These are phyloP conservation scores for Lacerta agilis DNA, from an alignment of 2,797 vertebrate species.

Conservation along the genomic window DNA sequence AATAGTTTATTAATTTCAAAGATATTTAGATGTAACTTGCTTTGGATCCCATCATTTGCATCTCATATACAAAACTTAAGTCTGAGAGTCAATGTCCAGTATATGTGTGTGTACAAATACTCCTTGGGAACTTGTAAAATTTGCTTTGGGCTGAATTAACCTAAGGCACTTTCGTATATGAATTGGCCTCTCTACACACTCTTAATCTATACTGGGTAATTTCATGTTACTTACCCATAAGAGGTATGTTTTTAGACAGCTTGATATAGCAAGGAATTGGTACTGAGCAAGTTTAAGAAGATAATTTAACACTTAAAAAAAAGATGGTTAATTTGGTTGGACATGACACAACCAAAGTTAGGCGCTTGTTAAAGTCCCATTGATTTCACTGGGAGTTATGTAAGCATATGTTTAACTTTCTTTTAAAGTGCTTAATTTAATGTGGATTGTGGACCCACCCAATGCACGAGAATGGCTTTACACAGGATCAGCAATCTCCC, in stretches of 20 bases:
- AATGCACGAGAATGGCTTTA: background rate
- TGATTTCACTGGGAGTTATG: background rate
- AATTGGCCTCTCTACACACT: background rate
- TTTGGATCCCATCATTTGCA: background rate
- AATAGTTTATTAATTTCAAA: background rate
- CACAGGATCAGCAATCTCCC: too few species aligned
- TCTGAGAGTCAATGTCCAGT: background rate
- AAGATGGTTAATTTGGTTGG: background rate
- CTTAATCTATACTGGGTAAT: background rate
- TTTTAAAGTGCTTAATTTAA: background rate
- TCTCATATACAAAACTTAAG: background rate
- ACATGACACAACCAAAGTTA: background rate
- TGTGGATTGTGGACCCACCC: background rate
- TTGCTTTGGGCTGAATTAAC: background rate
- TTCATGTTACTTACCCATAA: background rate
- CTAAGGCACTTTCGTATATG: background rate
- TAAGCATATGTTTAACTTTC: background rate
- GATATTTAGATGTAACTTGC: background rate
- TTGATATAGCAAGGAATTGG: background rate
- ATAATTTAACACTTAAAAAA: background rate
- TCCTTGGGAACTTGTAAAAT: background rate
- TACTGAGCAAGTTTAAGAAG: background rate
- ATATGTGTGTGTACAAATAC: background rate
- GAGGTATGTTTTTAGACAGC: background rate
- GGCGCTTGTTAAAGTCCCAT: background rate